A percentile compares a stretch with the other conserved stretches of the same genome.
Evolutionary conservation across 1,140 invertebrate genomes (phyloP).

Genomic region (Adelges cooleyi): DNA sequence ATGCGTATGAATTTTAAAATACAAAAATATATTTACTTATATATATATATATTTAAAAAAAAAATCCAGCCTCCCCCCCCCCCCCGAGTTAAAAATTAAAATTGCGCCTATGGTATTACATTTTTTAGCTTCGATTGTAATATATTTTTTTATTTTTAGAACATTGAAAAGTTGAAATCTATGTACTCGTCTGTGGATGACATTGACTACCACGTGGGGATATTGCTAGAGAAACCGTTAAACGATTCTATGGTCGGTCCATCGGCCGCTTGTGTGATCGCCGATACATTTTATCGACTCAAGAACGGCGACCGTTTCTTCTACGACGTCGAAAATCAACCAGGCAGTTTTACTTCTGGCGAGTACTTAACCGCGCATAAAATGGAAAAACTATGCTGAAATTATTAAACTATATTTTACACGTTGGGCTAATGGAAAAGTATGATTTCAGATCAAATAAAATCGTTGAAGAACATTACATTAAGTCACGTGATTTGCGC

Average conservation of each 20-base stretch:
- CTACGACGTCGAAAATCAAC: constrained; percentile 52
- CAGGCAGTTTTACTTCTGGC: constrained; percentile 54
- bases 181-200: constrained; percentile 56
- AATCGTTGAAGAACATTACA: background rate
- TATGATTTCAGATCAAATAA: background rate
- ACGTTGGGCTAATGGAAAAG: no score
- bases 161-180: constrained; percentile 39
- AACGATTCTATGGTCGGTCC: constrained; percentile 64
- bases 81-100: no score
- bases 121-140: no score
- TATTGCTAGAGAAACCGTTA: constrained; percentile 55
- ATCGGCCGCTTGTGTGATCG: constrained; percentile 72
- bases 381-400: background rate
- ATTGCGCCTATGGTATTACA: no score
- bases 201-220: constrained; percentile 69
- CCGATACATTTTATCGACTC: constrained; percentile 65
- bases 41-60: no score
- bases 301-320: constrained; percentile 68
- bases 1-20: no score
- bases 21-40: no score
- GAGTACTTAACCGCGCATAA: constrained; percentile 27
- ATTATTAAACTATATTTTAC: background rate
- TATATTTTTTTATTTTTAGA: no score
- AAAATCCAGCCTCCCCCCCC: no score
- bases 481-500: constrained; percentile 3